Base-by-base conservation (phyloP, 2,888 invertebrate genomes). In the Euspilapteryx auroguttella region DNA sequence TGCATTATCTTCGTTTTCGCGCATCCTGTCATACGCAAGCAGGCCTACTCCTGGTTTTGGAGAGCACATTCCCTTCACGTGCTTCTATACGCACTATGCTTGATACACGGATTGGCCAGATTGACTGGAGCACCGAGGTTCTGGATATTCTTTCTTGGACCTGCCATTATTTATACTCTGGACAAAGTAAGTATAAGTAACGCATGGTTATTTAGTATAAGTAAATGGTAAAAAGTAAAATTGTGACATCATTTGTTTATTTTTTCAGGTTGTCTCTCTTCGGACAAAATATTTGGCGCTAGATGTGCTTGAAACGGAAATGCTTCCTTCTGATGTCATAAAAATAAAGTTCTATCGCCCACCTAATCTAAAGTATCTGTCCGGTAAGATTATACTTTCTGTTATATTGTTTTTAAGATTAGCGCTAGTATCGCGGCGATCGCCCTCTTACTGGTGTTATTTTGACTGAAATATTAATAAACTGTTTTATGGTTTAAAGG, bases 1-100 rank as follows among this genome's bases (percentile, higher is more conserved):
- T 89, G 91, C 53, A 87, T 95, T 29, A 96, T 97, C 41, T 94
- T 95, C 53, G 89, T 94, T n/a, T 97, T 97, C 55, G 95, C 96
- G 0, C 94, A 95, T 66, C 94, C 95, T 0, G 85, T 85, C 3
- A 89, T 96, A 34, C 81, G 96, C 25, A 91, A 94, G 56, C 88
- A 90, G 43, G 95, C 95, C 0, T 96, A 94, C 61, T 92, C 92
- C 34, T 95, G 91, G 76, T 96, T 96, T 68, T 96, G 96, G 90
- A 85, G 87, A 34, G 91, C 95, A 27, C 96, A 97, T 58, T 87
- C 91, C 7, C 79, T 96, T 4, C 94, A 96, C 54, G 83, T 94
- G 7, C 75, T 87, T 0, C 71, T 97, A 11, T 97, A 96, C 47
- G 82, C 88, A 1, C 63, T 97, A 15, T 89, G 89, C 39, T 71